Evolutionary conservation across 2,888 invertebrate species (phyloP).

Genomic region (Hyposoter dolosus): DNA sequence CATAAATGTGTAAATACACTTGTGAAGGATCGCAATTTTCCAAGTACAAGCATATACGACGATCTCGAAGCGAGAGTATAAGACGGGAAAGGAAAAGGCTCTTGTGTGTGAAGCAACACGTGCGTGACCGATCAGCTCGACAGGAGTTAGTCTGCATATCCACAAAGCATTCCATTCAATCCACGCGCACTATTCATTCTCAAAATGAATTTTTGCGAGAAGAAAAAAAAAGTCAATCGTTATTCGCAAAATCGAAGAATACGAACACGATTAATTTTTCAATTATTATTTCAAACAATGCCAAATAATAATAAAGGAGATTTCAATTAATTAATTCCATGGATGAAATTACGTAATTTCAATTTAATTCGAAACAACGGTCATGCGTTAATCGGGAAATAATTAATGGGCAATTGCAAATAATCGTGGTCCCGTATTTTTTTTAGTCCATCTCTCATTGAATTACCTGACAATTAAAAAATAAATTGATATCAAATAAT

Average conservation of each 20-base stretch:
- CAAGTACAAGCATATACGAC: constrained; percentile 28
- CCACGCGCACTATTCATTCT: constrained; percentile 1
- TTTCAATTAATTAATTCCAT: neutral
- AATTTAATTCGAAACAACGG: neutral
- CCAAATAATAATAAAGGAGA: neutral
- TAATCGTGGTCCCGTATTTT: neutral
- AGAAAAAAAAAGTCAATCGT: neutral
- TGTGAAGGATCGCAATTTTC: neutral
- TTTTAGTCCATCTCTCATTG: neutral
- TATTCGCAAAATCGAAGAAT: neutral
- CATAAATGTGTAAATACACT: neutral
- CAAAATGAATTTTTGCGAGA: neutral
- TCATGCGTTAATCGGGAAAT: neutral
- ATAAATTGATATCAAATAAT: neutral
- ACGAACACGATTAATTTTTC: neutral
- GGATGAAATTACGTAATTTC: neutral
- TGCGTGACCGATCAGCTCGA: constrained; percentile 65
- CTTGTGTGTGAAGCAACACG: constrained; percentile 52
- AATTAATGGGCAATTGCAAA: neutral
- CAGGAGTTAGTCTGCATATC: constrained; percentile 35
- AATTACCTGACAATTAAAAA: neutral
- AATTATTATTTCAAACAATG: neutral
- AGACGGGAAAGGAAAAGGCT: constrained; percentile 39
- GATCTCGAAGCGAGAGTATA: constrained; percentile 57
- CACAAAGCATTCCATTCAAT: constrained; percentile 35